phyloP scores from a whole-genome alignment of 2,113 vertebrate species.

The Equus przewalskii region DNA sequence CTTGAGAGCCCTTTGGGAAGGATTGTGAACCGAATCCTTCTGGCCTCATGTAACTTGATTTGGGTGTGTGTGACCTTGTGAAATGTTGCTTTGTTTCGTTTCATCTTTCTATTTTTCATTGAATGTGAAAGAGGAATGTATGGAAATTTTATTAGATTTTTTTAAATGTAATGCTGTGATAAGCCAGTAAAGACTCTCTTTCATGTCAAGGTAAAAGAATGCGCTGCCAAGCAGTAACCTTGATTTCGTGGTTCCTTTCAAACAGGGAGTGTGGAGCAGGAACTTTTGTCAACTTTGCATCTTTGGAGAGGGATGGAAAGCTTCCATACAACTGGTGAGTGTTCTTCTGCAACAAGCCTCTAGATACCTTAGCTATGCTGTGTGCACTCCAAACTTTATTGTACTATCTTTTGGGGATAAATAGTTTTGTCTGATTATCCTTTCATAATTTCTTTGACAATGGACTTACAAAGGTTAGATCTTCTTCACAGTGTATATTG shows the following conservation, averaged over 20 bases:
- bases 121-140: not conserved
- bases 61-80: not conserved
- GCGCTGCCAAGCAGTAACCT: constrained; percentile 34
- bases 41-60: not conserved
- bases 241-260: constrained; percentile 72
- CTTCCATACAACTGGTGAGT: constrained; percentile 98
- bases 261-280: constrained; percentile 96
- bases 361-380: not conserved
- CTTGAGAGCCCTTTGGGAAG: not conserved
- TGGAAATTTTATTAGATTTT: not conserved
- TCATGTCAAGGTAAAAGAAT: not conserved
- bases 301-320: constrained; percentile 97
- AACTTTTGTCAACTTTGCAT: constrained; percentile 98
- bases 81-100: not conserved
- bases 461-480: not conserved
- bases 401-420: not conserved
- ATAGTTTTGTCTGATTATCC: not conserved
- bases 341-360: constrained; percentile 15
- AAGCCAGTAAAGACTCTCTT: not conserved
- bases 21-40: not conserved
- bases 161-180: not conserved
- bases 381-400: not conserved
- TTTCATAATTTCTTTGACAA: not conserved
- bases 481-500: not conserved
- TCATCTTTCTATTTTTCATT: constrained; percentile 24